Base-by-base conservation (phyloP, 2,113 vertebrate species). In the Phrynosoma blainvillii region DNA sequence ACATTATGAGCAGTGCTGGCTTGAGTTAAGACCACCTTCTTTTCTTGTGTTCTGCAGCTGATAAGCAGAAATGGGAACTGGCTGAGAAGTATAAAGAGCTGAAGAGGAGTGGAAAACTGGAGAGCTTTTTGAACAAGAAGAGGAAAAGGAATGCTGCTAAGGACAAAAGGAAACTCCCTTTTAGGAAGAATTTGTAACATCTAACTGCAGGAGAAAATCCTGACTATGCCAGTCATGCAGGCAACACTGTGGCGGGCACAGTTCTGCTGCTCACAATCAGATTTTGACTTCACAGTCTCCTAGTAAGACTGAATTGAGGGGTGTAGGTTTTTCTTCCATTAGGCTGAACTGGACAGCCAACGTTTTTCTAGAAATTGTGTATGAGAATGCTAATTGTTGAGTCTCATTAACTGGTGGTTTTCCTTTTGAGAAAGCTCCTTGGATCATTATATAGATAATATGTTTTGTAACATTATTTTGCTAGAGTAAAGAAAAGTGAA, bases 121-220 rank as follows among this genome's bases (percentile, higher is more conserved):
- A 99, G 77, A 98, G 96, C 90, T 99, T 99, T 96, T 93, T 99
- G 89, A 98, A 88, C 94, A 98, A 98, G 95, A 99, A 99, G 96
- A 97, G 99, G 91, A 99, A 98, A 91, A 97, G 98, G 82, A 99
- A 99, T 47, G 98, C 98, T 3, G 95, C 92, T 32, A 99, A 99
- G 91, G 99, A 99, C 94, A 97, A 97, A 86, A 96, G 94, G 92
- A 97, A 95, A 74, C 95, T 99, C 79, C 98, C 99, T 56, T 89
- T 81, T 40, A 95, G 95, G 92, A 97, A 95, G 92, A 93, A 88
- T 36, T n/a, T 73, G 59, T 92, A 87, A 95, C 54, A 47, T 32
- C 82, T 40, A 81, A 25, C 71, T 90, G 56, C 42, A 68, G 25
- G 25, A 47, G 8, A 70, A 47, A 47, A 6, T 47, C 40, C 80